Conservation (phyloP, 2,888 invertebrate species). For the Campoletis raptor region DNA sequence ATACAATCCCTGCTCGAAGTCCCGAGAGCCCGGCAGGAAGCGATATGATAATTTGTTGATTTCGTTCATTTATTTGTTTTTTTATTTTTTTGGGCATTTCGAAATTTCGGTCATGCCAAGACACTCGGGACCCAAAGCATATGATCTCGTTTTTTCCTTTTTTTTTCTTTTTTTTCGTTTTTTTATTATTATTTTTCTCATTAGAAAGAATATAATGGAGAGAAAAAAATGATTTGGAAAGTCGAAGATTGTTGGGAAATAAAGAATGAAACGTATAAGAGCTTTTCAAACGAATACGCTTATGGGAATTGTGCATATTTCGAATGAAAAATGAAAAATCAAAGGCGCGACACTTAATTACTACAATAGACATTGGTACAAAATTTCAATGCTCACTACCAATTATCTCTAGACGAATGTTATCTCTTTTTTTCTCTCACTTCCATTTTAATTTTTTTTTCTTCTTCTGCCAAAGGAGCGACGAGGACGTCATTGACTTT, state of each 20-base stretch:
- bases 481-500: conserved; percentile 76
- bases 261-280: conserved; percentile 28
- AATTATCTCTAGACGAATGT: conserved; percentile 81
- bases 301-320: conserved; percentile 32
- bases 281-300: conserved; percentile 39
- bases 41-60: conserved; percentile 66
- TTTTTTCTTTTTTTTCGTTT: background rate
- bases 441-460: conserved; percentile 45
- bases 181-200: conserved; percentile 31
- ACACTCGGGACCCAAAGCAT: conserved; percentile 64
- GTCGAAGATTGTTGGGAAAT: background rate
- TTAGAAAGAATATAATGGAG: conserved; percentile 44
- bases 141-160: background rate
- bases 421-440: conserved; percentile 62
- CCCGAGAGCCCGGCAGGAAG: conserved; percentile 65
- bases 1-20: conserved; percentile 53
- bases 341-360: conserved; percentile 78
- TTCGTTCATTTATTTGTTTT: conserved; percentile 23
- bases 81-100: conserved; percentile 13
- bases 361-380: conserved; percentile 84
- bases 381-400: conserved; percentile 83
- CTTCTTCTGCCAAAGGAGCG: conserved; percentile 74
- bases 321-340: conserved; percentile 58
- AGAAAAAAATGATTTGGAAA: conserved; percentile 23
- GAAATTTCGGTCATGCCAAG: conserved; percentile 54